phyloP scores from a whole-genome alignment of 1,140 invertebrate species.

The Ceratoteleas bidentatus region DNA sequence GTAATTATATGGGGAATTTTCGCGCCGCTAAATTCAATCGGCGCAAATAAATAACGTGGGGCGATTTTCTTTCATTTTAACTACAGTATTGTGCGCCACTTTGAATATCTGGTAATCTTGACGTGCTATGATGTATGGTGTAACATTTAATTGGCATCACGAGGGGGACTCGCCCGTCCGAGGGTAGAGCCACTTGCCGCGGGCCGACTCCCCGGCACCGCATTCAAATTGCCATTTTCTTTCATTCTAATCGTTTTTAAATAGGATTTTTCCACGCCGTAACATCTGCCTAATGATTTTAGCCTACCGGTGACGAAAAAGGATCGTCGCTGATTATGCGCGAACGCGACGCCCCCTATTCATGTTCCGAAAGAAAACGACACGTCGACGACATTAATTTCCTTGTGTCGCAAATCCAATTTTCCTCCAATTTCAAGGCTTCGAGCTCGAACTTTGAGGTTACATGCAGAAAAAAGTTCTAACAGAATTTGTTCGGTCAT shows the following conservation, averaged over 20 bases:
- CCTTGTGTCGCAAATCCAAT: no score
- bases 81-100: conserved; percentile 60
- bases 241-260: conserved; percentile 60
- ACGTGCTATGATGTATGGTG: conserved; percentile 59
- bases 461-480: no score
- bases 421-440: no score
- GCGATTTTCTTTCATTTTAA: conserved; percentile 52
- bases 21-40: conserved; percentile 40
- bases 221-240: conserved; percentile 56
- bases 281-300: conserved; percentile 57
- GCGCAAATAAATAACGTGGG: conserved; percentile 35
- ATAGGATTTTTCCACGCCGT: conserved; percentile 50
- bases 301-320: conserved; percentile 22
- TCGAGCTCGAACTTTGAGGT: no score
- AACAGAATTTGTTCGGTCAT: no score
- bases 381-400: no score
- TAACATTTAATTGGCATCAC: conserved; percentile 62
- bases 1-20: conserved; percentile 34
- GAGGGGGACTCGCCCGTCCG: conserved; percentile 5
- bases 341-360: no score
- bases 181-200: conserved; percentile 25
- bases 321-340: neutral
- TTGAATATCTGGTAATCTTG: conserved; percentile 62
- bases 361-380: no score
- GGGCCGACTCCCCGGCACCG: conserved; percentile 33